Evolutionary conservation across 2,888 invertebrate genomes (phyloP), one percentile per base, ranked within the genome.

Genomic region (Sarcophaga subvicina): DNA sequence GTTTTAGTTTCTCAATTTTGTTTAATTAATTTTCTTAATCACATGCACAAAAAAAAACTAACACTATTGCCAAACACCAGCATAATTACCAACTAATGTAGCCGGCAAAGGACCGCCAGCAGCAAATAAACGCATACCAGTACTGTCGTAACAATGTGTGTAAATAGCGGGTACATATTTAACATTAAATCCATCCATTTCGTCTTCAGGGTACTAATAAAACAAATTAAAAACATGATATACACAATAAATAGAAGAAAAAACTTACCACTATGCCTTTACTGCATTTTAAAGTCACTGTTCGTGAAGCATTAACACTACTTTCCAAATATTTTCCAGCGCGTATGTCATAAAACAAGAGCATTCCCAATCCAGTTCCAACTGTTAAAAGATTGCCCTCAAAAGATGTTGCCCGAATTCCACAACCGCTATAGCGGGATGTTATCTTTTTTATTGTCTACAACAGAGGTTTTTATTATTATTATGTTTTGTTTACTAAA

Each of bases 81-180:
- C 98, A 94, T 99, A 99, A 94, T 98, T 98, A 80, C 99, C 99
- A 88, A 97, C 96, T 59, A 98, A 94, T 78, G 97, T 97, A 3
- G 98, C 97, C 45, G 98, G 98, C 79, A 99, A 94, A 1, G 99
- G 99, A 0, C 99, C 99, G 11, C 99, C 99, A 12, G 98, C 99
- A 0, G 98, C 97, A 94, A 99, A 99, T 62, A 99, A 95, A 81
- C 98, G 94, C 17, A 98, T 98, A 17, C 98, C 98, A 88, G 97
- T 97, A 89, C 96, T 95, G 93, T 99, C 98, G 93, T 98, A 99
- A 94, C 98, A 98, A 93, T 99, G 99, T 3, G 99, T 98, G 94
- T 99, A 99, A 91, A 99, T 98, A 22, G 99, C 99, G 49, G 98
- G 97, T 85, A 97, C 96, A 93, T 98, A 98, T 94, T 97, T 97